Conservation (phyloP, 2,113 vertebrate species). For the Carlito syrichta region DNA sequence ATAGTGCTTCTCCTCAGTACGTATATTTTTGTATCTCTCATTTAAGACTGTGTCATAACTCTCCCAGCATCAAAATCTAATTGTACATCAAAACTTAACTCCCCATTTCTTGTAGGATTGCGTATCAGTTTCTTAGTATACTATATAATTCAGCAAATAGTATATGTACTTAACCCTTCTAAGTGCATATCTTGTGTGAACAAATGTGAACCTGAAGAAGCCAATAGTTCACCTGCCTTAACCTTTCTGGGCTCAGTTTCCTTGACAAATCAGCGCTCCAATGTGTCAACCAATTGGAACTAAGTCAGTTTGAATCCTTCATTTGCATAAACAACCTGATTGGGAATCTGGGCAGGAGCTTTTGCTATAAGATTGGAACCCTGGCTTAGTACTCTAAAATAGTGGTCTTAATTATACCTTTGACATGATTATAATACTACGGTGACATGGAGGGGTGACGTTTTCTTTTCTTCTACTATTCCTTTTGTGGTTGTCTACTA, state of each 20-base stretch:
- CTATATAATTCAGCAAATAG: background rate
- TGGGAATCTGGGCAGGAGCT: background rate
- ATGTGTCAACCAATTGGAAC: background rate
- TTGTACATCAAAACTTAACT: background rate
- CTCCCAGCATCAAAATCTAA: background rate
- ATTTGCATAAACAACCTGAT: background rate
- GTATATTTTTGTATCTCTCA: too few relatives aligned
- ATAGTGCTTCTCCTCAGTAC: background rate
- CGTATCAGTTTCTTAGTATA: background rate
- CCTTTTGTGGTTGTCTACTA: background rate
- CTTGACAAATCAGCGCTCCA: background rate
- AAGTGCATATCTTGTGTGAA: background rate
- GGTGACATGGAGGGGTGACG: background rate
- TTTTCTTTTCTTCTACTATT: background rate
- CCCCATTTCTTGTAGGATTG: background rate
- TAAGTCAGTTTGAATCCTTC: background rate
- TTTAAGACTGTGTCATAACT: too few relatives aligned
- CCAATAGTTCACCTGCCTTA: background rate
- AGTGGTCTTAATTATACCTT: too few relatives aligned
- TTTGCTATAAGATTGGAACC: background rate
- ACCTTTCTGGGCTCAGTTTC: background rate
- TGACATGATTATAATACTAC: background rate
- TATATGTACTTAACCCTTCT: background rate
- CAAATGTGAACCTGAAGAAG: background rate
- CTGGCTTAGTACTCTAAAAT: background rate